A percentile compares a stretch with the other conserved stretches of the same genome.
These are phyloP conservation scores for Acinonyx jubatus DNA, from an alignment of 2,113 vertebrate genomes.

Conservation along the genomic window DNA sequence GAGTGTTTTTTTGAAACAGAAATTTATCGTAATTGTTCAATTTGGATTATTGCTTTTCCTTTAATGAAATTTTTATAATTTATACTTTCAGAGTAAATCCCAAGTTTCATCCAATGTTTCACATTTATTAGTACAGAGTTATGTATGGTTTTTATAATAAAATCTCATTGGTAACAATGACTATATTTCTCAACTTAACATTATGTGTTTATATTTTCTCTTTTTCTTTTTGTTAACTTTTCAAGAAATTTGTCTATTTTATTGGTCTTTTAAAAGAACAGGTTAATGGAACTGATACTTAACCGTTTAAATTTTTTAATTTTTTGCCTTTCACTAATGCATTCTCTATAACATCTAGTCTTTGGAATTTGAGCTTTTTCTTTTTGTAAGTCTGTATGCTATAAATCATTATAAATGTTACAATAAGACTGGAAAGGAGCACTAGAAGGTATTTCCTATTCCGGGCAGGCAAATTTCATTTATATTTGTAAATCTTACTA, in stretches of 20 bases:
- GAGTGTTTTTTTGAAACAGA: neutral
- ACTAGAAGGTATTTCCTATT: neutral
- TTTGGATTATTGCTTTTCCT: neutral
- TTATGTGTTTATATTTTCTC: neutral
- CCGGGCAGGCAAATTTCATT: neutral
- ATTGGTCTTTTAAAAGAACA: neutral
- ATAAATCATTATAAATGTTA: neutral
- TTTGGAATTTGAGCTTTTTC: neutral
- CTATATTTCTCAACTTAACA: neutral
- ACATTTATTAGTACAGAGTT: neutral
- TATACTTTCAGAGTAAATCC: neutral
- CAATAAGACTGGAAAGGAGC: neutral
- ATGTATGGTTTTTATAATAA: neutral
- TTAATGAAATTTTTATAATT: neutral
- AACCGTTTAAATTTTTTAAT: neutral
- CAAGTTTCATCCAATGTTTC: neutral
- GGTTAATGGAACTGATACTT: neutral
- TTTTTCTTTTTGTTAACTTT: neutral
- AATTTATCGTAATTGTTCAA: neutral
- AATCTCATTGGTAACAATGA: neutral
- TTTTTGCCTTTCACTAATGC: neutral
- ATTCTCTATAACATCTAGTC: neutral
- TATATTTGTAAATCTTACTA: neutral
- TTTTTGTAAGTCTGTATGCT: neutral
- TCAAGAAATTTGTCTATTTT: neutral